Evolutionary conservation across 2,113 vertebrate species (phyloP), one percentile per base, ranked within the genome.

Genomic region (Heterotilapia buettikoferi): DNA sequence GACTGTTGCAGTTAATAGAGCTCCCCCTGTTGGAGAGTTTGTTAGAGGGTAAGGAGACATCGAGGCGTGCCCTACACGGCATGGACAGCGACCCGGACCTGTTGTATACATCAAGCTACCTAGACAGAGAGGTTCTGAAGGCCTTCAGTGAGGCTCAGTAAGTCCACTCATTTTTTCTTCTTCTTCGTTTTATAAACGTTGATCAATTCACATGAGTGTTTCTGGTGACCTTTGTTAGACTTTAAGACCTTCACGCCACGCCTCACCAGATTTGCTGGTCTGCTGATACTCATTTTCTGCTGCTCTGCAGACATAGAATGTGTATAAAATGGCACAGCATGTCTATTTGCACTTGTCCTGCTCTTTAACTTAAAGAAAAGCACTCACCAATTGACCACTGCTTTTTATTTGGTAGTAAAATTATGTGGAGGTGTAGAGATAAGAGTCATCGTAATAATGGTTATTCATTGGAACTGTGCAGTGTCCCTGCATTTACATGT

Each of bases 91-190:
- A 96, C 61, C 86, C 97, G 4, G 97, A 97, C 18, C 94, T 96
- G 68, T 89, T 97, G 87, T 96, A 97, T 92, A 97, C 95, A 3
- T 98, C 97, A 45, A 98, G 97, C 94, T 99, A 97, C 88, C 91
- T 99, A 56, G 99, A 99, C 94, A 94, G 98, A 80, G 97, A 98
- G 89, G 98, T 99, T 91, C 97, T 99, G 85, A 99, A 98, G 94
- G 98, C 98, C 87, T 99, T 99, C 92, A 96, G 98, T 90, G 98
- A 99, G 92, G 97, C 99, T 11, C 98, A 99, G 99, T 99, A 94
- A 91, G 98, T 96, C 52, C 40, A 6, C 10, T 33, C 4, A 21
- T 18, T 36, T 40, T 1, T 19, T 16, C 3, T 19, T 31, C 16
- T 52, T 7, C 2, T 13, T 24, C 2, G 1, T 31, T 10, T 7